Evolutionary conservation across 2,113 vertebrate species (phyloP), one percentile per base, ranked within the genome.

Genomic region (Setophaga petechia): DNA sequence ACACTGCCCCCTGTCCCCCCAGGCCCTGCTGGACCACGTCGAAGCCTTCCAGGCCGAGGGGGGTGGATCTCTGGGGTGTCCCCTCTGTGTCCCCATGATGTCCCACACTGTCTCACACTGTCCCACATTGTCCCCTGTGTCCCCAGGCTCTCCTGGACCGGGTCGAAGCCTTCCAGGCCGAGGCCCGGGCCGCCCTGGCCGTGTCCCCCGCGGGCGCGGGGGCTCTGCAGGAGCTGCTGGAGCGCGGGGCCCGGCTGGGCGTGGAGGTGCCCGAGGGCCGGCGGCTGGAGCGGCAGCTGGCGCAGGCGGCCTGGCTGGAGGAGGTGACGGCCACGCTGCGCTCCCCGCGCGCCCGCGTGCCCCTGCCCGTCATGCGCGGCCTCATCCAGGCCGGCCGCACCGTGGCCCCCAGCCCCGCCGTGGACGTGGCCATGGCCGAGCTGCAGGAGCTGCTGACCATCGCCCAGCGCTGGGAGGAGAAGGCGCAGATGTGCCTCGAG

Each of bases 401-500:
- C 25, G 98, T 99, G 49, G 98, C 98, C 6, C 98, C 99, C 94
- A 98, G 99, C 61, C 97, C 98, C 9, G 98, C 99, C 3, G 99
- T 99, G 90, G 99, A 99, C 84, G 99, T 98, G 22, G 99, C 99
- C 93, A 99, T 98, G 98, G 98, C 98, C 0, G 99, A 99, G 91
- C 98, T 99, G 24, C 98, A 99, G 97, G 99, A 99, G 94, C 97
- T 99, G 75, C 98, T 99, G 61, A 99, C 99, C 15, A 99, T 99
- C 16, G 98, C 99, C 4, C 97, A 99, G 86, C 98, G 99, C 46
- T 99, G 99, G 99, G 99, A 99, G 95, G 99, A 99, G 94, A 99
- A 99, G 82, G 99, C 99, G 2, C 98, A 99, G 92, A 99, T 99
- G 97, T 99, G 99, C 72, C 94, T 99, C 5, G 99, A 99, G 73